Percentiles rank a stretch among this genome's conserved stretches.
Evolutionary conservation across 2,888 invertebrate genomes (phyloP).

Genomic region (Hipparchia sbordonii): DNA sequence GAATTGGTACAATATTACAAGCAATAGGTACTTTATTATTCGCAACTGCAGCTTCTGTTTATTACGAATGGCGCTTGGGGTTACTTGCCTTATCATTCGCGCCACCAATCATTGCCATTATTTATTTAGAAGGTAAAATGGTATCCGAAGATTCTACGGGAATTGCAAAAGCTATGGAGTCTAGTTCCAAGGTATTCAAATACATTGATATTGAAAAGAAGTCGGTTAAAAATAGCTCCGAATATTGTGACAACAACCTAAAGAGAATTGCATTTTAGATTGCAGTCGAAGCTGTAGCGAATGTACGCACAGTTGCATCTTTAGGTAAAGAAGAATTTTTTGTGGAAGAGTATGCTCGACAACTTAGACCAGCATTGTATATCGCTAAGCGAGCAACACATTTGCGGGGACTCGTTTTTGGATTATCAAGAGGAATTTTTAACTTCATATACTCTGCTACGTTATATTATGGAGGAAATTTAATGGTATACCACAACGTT

Average conservation of each 20-base stretch:
- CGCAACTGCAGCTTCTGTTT: slow-evolving; percentile 85
- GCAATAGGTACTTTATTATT: slow-evolving; percentile 86
- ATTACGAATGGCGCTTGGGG: slow-evolving; percentile 89
- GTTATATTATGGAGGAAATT: slow-evolving; percentile 87
- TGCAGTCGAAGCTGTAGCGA: slow-evolving; percentile 90
- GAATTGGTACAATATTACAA: slow-evolving; percentile 89
- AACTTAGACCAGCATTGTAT: slow-evolving; percentile 83
- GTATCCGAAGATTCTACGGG: slow-evolving; percentile 85
- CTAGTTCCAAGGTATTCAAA: slow-evolving; percentile 85
- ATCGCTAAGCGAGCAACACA: slow-evolving; percentile 84
- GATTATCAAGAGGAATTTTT: slow-evolving; percentile 86
- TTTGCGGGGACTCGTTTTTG: slow-evolving; percentile 87
- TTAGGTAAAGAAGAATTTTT: slow-evolving; percentile 88
- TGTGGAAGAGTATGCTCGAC: slow-evolving; percentile 83
- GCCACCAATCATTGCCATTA: slow-evolving; percentile 86
- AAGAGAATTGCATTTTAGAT: slow-evolving; percentile 63
- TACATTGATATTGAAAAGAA: not conserved
- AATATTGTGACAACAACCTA: not conserved
- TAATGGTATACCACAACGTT: slow-evolving; percentile 83
- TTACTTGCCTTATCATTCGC: slow-evolving; percentile 87
- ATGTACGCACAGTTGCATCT: slow-evolving; percentile 89
- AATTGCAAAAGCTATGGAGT: slow-evolving; percentile 86
- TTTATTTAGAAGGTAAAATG: slow-evolving; percentile 86
- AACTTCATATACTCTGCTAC: slow-evolving; percentile 88
- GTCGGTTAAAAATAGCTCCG: not conserved